Evolutionary conservation across 2,113 vertebrate genomes (phyloP).

Genomic region (Climacteris rufus): DNA sequence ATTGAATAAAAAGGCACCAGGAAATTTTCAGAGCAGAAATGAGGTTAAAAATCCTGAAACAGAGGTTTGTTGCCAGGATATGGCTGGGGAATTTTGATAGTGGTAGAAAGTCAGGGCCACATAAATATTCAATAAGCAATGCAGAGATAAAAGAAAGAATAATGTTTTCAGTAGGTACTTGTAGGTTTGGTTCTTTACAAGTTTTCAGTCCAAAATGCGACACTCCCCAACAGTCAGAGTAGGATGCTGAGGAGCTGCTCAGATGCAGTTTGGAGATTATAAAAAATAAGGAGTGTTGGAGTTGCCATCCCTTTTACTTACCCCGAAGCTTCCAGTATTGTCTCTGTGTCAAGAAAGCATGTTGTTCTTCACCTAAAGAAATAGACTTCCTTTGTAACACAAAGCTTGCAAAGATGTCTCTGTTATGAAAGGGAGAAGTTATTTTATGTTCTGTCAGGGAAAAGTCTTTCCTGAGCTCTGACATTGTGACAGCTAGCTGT

Average conservation of each 20-base stretch:
- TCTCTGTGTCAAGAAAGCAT: background rate
- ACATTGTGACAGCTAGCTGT: background rate
- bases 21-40: background rate
- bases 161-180: background rate
- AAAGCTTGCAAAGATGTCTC: background rate
- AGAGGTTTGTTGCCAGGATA: background rate
- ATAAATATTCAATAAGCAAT: conserved; percentile 9
- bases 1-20: background rate
- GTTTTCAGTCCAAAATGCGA: background rate
- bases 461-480: background rate
- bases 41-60: background rate
- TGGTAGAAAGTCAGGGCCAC: background rate
- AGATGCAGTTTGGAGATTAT: background rate
- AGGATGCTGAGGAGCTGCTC: background rate
- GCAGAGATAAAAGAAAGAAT: conserved; percentile 6
- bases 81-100: background rate
- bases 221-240: background rate
- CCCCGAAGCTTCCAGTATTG: background rate
- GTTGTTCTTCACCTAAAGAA: background rate
- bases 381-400: background rate
- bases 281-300: background rate
- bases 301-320: background rate
- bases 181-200: background rate
- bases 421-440: background rate
- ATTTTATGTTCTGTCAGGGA: background rate